Base-by-base conservation (phyloP, 2,797 vertebrate species). In the Carduelis carduelis region DNA sequence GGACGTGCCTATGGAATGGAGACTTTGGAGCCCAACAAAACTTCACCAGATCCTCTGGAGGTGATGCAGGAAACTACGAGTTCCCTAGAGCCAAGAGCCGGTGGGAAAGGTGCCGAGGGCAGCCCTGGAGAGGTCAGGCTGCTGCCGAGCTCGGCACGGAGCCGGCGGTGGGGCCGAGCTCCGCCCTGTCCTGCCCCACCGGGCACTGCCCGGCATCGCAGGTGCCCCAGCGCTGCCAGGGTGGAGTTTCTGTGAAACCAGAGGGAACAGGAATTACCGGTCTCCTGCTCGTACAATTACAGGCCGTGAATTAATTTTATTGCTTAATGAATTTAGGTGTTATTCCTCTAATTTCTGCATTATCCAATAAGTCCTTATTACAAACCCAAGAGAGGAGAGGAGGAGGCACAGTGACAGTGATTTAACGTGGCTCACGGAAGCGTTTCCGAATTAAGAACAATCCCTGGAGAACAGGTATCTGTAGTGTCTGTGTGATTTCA, bases 211-310 rank as follows among this genome's bases (percentile, higher is more conserved):
- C 18, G 26, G 12, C 95, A 81, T 13, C 65, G 28, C 83, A 2
- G 30, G 22, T 50, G 93, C 94, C 90, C 83, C 83, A 1, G 55
- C 81, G 61, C 91, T 16, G 32, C 68, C 90, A 52, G 96, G 95
- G 91, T 47, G 96, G 95, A 89, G 90, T 52, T 95, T 47, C 93
- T 89, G 87, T 3, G 83, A 93, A 95, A 94, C 90, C 83, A 68
- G 55, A 41, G 83, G n/a, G 92, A 97, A 97, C 97, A 92, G 96
- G 97, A 97, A 97, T 96, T 97, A 97, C 97, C 92, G 61, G 97
- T 97, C 95, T 87, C 57, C 83, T 60, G 83, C 85, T 93, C 57
- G 0, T 16, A 41, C 96, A 94, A 84, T 96, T 90, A 90, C 35
- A 20, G 85, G 59, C 75, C 0, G 16, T 5, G 66, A 89, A 93